phyloP scores from a whole-genome alignment of 2,113 vertebrate genomes.

The Smithornis capensis region DNA sequence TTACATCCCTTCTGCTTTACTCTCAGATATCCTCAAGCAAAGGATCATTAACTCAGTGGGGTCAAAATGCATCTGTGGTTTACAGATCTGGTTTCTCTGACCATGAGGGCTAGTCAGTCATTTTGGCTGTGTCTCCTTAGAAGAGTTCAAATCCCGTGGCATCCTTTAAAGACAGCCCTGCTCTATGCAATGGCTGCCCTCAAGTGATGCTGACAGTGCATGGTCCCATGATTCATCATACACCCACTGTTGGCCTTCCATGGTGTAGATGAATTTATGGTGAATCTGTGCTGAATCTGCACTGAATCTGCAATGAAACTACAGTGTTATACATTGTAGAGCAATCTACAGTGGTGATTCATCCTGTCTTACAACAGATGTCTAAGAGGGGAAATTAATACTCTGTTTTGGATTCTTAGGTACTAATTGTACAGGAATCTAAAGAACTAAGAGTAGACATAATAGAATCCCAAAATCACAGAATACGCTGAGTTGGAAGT shows the following conservation, averaged over 20 bases:
- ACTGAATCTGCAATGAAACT: neutral
- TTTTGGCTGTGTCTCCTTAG: neutral
- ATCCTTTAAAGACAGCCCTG: neutral
- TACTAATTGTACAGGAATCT: neutral
- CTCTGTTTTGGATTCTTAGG: neutral
- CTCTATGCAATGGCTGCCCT: neutral
- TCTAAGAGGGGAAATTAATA: neutral
- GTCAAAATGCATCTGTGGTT: neutral
- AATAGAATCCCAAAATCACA: neutral
- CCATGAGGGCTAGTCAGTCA: accelerated
- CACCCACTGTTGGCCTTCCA: neutral
- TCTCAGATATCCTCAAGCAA: neutral
- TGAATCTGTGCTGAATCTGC: neutral
- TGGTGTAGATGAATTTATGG: neutral
- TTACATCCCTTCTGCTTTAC: neutral
- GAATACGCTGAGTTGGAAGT: neutral
- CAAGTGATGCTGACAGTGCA: neutral
- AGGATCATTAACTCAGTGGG: accelerated
- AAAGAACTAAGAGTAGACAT: neutral
- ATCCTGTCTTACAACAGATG: neutral
- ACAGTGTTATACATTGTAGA: neutral
- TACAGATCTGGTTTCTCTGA: neutral
- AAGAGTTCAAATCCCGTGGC: neutral
- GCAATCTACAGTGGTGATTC: neutral
- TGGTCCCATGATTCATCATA: neutral